Evolutionary conservation across 2,888 invertebrate species (phyloP), one percentile per base, ranked within the genome.

Genomic region (Dasypogon diadema): DNA sequence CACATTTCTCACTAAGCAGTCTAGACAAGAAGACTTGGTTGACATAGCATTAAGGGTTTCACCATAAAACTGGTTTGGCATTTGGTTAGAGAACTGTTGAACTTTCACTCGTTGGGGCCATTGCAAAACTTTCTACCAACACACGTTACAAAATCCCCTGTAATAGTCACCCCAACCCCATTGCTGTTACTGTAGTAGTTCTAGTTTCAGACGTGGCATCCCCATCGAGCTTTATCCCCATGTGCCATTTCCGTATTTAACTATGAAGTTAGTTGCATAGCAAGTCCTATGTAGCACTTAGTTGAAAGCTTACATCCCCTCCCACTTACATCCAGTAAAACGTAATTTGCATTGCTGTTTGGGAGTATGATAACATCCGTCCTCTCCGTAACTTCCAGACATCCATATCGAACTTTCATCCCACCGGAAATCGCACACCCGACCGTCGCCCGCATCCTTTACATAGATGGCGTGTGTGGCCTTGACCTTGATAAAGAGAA

Each of bases 401-500:
- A 30, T 30, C 4, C 8, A 30, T 30, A 30, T 30, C 30, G 4
- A 30, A 30, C 30, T 8, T 8, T 30, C 8, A 30, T 3, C 8
- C 3, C 8, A 51, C 4, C 5, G n/a, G 14, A 22, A 37, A 56
- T 37, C 37, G 34, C 72, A 56, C 1, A 18, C 63, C 55, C 4
- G 48, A 37, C 2, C 16, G 60, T 30, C 26, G 65, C 70, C 58
- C 12, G 46, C 8, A 26, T 30, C 10, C 55, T 60, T 72, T 75
- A 77, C 72, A 75, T 54, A 74, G 70, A 48, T 26, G 34, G 58
- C 26, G 54, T 65, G 51, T 70, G 51, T 65, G 72, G 34, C 77
- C 77, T 77, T 77, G 77, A 77, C 77, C 75, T 77, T 77, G 77
- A 75, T 75, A 77, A 75, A 75, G 73, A 10, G 18, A 77, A 77